Evolutionary conservation across 2,113 vertebrate genomes (phyloP), one percentile per base, ranked within the genome.

Genomic region (Coracopsis vasa): DNA sequence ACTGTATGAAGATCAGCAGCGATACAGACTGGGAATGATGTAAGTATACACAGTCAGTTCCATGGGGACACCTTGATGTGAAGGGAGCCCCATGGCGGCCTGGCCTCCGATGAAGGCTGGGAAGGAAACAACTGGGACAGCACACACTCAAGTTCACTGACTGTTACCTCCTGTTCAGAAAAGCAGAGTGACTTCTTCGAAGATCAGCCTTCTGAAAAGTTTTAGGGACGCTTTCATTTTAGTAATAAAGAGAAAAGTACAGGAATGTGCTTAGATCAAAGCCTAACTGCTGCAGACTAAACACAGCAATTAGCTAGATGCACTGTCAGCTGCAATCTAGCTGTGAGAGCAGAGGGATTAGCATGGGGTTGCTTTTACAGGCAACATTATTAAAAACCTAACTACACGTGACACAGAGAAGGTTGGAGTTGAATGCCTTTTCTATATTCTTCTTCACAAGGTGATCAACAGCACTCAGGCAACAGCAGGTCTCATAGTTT

Each of bases 11-110:
- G 97, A 97, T n/a, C 62, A 96, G 94, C 97, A 97, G 74, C 93
- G 97, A 44, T 27, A 94, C 72, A 96, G 84, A 19, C 10, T 98
- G 95, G 98, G 98, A 78, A 98, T 98, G 96, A 2, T 98, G 98
- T 98, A 71, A 98, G 98, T 98, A 92, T 18, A 9, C 39, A 3
- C 10, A 21, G 37, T 44, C 29, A 21, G 90, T 11, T 16, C 20
- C 47, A 7, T 16, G 37, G 56, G 89, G 16, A 91, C 65, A 41
- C 15, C 42, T 10, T 28, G 62, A 13, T 24, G n/a, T 58, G 56
- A 58, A 58, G n/a, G 9, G 21, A 35, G 33, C 56, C 33, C 56
- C 21, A 24, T 6, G 15, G 33, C 6, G 6, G 33, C 56, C 56
- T 24, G 56, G 21, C 8, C 33, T 24, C 56, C 7, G 14, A 11